Evolutionary conservation across 2,113 vertebrate species (phyloP).

Genomic region (Leptobrachium ailaonicum): DNA sequence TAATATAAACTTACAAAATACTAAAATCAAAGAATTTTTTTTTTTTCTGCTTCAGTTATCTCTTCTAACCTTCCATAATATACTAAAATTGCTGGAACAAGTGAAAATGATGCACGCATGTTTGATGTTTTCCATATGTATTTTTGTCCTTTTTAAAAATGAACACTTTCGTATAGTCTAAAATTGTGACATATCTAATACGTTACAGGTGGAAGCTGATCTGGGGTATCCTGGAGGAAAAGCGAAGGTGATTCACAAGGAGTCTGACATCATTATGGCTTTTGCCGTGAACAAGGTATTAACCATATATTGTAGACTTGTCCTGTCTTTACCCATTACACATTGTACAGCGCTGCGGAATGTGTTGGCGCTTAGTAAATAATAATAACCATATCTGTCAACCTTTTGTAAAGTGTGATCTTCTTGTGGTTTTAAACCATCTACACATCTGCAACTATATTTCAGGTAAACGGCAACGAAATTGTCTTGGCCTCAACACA

Average conservation of each 20-base stretch:
- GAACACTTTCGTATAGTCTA: constrained; percentile 26
- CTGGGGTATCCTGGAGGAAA: constrained; percentile 95
- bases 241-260: constrained; percentile 96
- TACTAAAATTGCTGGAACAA: constrained; percentile 55
- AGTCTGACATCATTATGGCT: constrained; percentile 97
- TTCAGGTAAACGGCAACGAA: constrained; percentile 88
- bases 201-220: constrained; percentile 92
- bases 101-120: constrained; percentile 63
- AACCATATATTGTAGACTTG: neutral
- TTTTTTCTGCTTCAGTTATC: too few species aligned
- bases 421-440: too few species aligned
- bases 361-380: too few species aligned
- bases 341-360: too few species aligned
- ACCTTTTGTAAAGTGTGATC: too few species aligned
- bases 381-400: too few species aligned
- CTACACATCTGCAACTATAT: neutral
- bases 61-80: neutral
- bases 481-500: constrained; percentile 96
- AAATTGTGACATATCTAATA: constrained; percentile 18
- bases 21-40: neutral
- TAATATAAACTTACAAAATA: constrained; percentile 46
- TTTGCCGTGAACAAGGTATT: constrained; percentile 94
- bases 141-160: constrained; percentile 39
- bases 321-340: too few species aligned
- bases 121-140: neutral